phyloP scores from a whole-genome alignment of 2,888 invertebrate genomes.

The Drosophila kanekoi region DNA sequence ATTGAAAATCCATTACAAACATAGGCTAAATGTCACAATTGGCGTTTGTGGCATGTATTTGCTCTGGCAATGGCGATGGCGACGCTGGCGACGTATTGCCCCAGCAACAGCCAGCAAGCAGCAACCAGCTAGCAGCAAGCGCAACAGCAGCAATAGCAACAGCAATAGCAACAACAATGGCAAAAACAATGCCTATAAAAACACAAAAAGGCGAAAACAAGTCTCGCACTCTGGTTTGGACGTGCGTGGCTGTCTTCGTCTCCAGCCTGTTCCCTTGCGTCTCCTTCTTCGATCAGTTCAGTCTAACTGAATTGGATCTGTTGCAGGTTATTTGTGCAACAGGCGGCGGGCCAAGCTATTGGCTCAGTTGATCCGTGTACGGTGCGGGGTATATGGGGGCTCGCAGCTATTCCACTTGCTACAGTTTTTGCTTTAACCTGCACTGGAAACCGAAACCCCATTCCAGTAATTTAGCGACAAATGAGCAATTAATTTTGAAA shows the following conservation, averaged over 20 bases:
- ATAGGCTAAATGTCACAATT: slow-evolving; percentile 83
- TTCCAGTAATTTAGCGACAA: slow-evolving; percentile 83
- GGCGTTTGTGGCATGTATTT: slow-evolving; percentile 81
- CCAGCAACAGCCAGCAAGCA: slow-evolving; percentile 46
- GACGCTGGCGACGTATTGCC: slow-evolving; percentile 69
- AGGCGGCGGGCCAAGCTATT: slow-evolving; percentile 52
- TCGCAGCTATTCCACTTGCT: slow-evolving; percentile 66
- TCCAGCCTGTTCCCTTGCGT: slow-evolving; percentile 4
- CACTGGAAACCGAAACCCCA: slow-evolving; percentile 81
- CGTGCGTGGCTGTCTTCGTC: slow-evolving; percentile 62
- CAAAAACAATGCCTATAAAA: slow-evolving; percentile 76
- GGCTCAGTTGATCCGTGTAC: slow-evolving; percentile 33
- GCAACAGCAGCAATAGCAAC: slow-evolving; percentile 23
- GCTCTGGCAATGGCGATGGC: slow-evolving; percentile 66
- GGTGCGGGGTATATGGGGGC: slow-evolving; percentile 1
- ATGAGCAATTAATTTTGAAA: slow-evolving; percentile 84
- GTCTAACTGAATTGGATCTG: slow-evolving; percentile 31
- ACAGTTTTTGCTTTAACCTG: slow-evolving; percentile 47
- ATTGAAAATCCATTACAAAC: slow-evolving; percentile 82
- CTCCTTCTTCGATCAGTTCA: neutral
- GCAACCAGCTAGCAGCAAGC: slow-evolving; percentile 31
- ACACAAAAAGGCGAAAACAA: slow-evolving; percentile 75
- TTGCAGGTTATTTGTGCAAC: slow-evolving; percentile 72
- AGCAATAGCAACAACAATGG: slow-evolving; percentile 38
- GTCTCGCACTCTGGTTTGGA: slow-evolving; percentile 76